Percentiles rank a stretch among this genome's conserved stretches.
phyloP scores from a whole-genome alignment of 2,113 vertebrate species.

The Phyllostomus hastatus region DNA sequence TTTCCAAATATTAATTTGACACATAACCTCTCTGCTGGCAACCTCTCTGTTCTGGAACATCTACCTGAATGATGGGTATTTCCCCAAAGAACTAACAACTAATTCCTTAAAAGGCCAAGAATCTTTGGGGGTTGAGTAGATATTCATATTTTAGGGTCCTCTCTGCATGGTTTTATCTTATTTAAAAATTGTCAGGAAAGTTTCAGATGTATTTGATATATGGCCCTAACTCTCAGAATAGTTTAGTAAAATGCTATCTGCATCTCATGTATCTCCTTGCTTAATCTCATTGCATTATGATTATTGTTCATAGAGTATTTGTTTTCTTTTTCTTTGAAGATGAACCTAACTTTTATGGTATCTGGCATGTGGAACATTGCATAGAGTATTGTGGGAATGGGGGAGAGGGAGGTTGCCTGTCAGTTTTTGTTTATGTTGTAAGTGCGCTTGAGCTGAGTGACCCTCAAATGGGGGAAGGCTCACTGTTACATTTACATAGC shows the following conservation, averaged over 20 bases:
- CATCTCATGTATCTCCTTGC: neutral
- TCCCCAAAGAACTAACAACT: neutral
- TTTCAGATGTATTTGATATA: neutral
- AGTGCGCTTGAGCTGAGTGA: neutral
- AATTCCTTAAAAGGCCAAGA: neutral
- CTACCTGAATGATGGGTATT: neutral
- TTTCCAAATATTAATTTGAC: neutral
- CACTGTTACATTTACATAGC: neutral
- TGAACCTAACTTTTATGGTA: neutral
- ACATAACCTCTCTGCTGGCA: neutral
- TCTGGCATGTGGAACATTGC: neutral
- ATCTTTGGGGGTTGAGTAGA: neutral
- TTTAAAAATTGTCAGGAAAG: neutral
- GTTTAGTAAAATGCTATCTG: neutral
- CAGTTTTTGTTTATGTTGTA: neutral
- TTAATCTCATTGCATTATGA: neutral
- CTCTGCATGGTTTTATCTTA: neutral
- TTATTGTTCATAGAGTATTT: neutral
- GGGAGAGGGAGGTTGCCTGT: neutral
- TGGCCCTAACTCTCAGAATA: neutral
- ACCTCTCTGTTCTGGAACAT: neutral
- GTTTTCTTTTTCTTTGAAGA: neutral
- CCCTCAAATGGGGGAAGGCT: neutral
- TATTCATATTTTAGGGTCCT: neutral
- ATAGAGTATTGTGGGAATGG: neutral